Evolutionary conservation across 2,113 vertebrate genomes (phyloP).

Genomic region (Chelonoidis abingdonii): DNA sequence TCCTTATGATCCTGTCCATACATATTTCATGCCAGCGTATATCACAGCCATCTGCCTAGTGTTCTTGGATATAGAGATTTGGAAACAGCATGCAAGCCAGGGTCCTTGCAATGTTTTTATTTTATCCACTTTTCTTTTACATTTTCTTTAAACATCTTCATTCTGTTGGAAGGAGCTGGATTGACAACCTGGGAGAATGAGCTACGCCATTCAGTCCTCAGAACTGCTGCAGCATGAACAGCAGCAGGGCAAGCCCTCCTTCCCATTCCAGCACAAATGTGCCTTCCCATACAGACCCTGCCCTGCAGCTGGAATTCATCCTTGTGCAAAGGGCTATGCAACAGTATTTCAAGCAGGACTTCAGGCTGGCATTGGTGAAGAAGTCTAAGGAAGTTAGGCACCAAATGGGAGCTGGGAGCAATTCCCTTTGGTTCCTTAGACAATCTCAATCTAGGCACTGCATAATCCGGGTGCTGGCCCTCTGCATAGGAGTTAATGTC

Average conservation of each 20-base stretch:
- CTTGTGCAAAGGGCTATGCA: not conserved
- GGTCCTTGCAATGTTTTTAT: not conserved
- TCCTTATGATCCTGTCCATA: not conserved
- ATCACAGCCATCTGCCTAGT: not conserved
- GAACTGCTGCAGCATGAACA: not conserved
- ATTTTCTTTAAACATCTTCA: not conserved
- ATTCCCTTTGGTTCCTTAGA: not conserved
- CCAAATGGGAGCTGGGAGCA: not conserved
- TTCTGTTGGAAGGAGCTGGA: not conserved
- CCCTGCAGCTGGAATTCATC: not conserved
- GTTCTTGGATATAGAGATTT: not conserved
- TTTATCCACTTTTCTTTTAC: not conserved
- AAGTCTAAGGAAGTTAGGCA: not conserved
- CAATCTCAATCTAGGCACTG: not conserved
- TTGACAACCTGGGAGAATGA: not conserved
- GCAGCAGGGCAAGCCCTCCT: not conserved
- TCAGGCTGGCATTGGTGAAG: not conserved
- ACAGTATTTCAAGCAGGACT: not conserved
- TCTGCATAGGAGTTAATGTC: not conserved
- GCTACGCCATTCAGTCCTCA: not conserved
- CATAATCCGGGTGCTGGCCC: not conserved
- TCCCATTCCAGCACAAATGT: not conserved
- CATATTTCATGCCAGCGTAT: not conserved
- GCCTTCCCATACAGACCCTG: not conserved
- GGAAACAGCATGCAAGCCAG: not conserved